A percentile compares a stretch with the other conserved stretches of the same genome.
Conservation (phyloP, 2,888 invertebrate species). For the Onthophagus sagittarius region DNA sequence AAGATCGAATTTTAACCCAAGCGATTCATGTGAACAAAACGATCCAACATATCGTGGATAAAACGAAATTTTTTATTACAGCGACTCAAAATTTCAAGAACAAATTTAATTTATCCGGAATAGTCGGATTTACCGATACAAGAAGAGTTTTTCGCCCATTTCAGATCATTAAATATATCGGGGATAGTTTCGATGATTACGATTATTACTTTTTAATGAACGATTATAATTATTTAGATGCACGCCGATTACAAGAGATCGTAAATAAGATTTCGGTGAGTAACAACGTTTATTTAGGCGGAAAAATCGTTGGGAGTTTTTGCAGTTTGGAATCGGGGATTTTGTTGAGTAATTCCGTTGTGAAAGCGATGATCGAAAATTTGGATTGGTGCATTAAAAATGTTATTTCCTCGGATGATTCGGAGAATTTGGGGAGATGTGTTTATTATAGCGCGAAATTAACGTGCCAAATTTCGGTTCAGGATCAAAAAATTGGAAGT, state of each 20-base stretch:
- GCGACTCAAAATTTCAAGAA: constrained; percentile 44
- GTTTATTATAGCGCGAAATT: constrained; percentile 66
- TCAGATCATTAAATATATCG: constrained; percentile 84
- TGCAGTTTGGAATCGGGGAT: constrained; percentile 81
- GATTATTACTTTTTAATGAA: constrained; percentile 89
- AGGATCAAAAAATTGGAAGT: constrained; percentile 49
- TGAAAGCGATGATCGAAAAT: constrained; percentile 71
- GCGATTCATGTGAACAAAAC: constrained; percentile 87
- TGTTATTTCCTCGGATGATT: constrained; percentile 76
- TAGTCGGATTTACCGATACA: constrained; percentile 85
- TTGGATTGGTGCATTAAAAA: constrained; percentile 89
- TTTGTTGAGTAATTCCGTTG: constrained; percentile 80
- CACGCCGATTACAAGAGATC: constrained; percentile 66
- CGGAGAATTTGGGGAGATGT: constrained; percentile 86
- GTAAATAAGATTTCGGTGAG: constrained; percentile 78
- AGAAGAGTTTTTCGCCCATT: constrained; percentile 74
- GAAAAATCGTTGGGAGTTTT: constrained; percentile 59
- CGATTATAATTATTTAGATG: constrained; percentile 82
- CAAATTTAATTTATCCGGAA: constrained; percentile 47
- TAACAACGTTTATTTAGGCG: constrained; percentile 81
- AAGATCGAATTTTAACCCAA: constrained; percentile 66
- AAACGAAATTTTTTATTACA: constrained; percentile 59
- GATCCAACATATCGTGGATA: constrained; percentile 76
- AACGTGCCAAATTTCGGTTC: constrained; percentile 56
- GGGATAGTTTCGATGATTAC: constrained; percentile 86